Base-by-base conservation (phyloP, 2,113 vertebrate species). In the Brachypodius melanocephalos region DNA sequence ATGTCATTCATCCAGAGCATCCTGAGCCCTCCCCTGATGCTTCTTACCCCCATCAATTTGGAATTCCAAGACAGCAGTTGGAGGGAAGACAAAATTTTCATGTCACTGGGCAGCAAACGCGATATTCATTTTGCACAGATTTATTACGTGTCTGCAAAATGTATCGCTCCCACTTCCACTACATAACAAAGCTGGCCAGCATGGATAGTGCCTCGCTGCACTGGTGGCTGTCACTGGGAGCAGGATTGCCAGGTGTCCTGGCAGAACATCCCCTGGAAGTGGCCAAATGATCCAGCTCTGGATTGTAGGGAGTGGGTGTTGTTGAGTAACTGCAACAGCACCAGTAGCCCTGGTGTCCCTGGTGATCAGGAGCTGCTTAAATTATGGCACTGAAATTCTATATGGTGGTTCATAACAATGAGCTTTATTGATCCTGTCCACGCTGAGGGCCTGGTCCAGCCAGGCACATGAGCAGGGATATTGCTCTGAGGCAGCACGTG, bases 351-450 rank as follows among this genome's bases (percentile, higher is more conserved):
- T 51, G 5, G 1, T 29, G 54, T 87, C 95, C 81, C 89, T 88
- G 87, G 63, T 91, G 92, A 89, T 61, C 43, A n/a, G 67, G 66
- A 88, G 82, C 85, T 93, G 71, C 91, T 91, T 61, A 58, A 91
- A 88, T 68, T 75, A 54, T 14, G 46, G 7, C 89, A 94, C 34
- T 74, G 75, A 84, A 90, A 94, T 94, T 86, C 88, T 71, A 7
- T 61, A 38, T 86, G 49, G 82, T 81, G 78, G 85, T 31, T 94
- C 82, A 80, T 91, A 89, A 83, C 81, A 89, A 40, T 43, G 91
- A 85, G 54, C 51, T 85, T 62, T 77, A 91, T 85, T 67, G 94
- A 96, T 95, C 72, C 48, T 34, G 26, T 77, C 91, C 85, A 45
- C 1, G 6, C 71, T 7, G 22, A 84, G 63, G 75, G 36, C 72